Evolutionary conservation across 2,888 invertebrate species (phyloP).

Genomic region (Cinara cedri): DNA sequence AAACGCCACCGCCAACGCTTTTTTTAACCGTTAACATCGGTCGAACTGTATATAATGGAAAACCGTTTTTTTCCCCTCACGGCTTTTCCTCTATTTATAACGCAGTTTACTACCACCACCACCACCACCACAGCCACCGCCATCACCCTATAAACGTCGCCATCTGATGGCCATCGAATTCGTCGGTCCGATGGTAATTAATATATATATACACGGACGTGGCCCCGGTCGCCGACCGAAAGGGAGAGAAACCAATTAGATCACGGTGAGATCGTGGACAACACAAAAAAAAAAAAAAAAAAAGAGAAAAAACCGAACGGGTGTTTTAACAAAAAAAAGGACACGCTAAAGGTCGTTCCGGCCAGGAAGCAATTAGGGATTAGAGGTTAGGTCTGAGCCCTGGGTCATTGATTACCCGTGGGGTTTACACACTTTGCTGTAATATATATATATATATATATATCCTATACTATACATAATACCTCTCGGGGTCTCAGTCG

Average conservation of each 20-base stretch:
- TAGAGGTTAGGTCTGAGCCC: constrained; percentile 54
- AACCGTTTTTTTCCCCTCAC: constrained; percentile 17
- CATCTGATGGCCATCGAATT: constrained; percentile 40
- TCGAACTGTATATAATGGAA: constrained; percentile 39
- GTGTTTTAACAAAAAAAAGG: constrained; percentile 47
- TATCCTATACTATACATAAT: too few relatives aligned
- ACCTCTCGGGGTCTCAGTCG: constrained; percentile 48
- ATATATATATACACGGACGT: constrained; percentile 45
- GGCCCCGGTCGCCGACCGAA: not conserved
- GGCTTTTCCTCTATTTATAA: not conserved
- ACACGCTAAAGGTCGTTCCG: constrained; percentile 55
- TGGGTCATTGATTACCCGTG: constrained; percentile 57
- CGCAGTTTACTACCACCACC: too few relatives aligned
- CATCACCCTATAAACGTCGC: constrained; percentile 21
- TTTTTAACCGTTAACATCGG: constrained; percentile 41
- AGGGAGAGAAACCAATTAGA: constrained; percentile 48
- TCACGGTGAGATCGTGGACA: constrained; percentile 51
- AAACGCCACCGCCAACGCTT: not conserved
- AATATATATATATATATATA: constrained; percentile 6
- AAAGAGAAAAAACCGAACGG: constrained; percentile 22
- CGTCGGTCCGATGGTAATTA: constrained; percentile 34
- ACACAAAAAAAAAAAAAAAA: constrained; percentile 16
- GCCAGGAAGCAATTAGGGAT: constrained; percentile 57
- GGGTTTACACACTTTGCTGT: constrained; percentile 32
- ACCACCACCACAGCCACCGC: not conserved